These are phyloP conservation scores for Pungitius pungitius DNA, from an alignment of 2,113 vertebrate genomes.

Conservation along the genomic window DNA sequence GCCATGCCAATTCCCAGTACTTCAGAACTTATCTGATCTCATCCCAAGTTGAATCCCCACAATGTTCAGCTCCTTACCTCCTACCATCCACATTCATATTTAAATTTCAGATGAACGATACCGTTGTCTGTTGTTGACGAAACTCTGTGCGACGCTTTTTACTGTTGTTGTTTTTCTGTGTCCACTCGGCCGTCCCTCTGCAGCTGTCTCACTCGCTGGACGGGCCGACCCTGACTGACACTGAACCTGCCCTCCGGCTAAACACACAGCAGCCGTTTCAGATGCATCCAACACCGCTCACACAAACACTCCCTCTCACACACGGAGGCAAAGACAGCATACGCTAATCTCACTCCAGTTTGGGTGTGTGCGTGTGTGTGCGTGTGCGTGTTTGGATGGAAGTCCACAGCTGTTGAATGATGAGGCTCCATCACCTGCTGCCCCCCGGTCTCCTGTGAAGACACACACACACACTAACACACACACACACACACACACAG, in stretches of 20 bases:
- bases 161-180: not conserved
- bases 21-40: conserved; percentile 18
- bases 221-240: conserved; percentile 59
- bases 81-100: conserved; percentile 19
- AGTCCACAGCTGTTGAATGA: conserved; percentile 57
- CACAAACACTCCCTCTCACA: conserved; percentile 21
- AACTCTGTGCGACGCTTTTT: conserved; percentile 16
- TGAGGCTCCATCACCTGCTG: conserved; percentile 64
- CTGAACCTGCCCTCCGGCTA: conserved; percentile 49
- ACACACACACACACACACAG: conserved; percentile 6
- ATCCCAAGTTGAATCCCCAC: conserved; percentile 22
- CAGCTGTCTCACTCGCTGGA: conserved; percentile 54
- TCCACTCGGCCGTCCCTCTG: conserved; percentile 52
- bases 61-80: conserved; percentile 33
- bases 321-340: conserved; percentile 37
- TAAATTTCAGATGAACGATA: conserved; percentile 13
- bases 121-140: conserved; percentile 13
- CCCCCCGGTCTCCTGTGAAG: conserved; percentile 40
- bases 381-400: conserved; percentile 38
- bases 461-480: conserved; percentile 3
- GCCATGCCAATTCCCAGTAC: not conserved
- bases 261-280: conserved; percentile 40
- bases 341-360: conserved; percentile 57
- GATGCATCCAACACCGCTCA: conserved; percentile 12
- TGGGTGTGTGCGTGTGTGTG: conserved; percentile 36